Base-by-base conservation (phyloP, 2,797 vertebrate genomes). In the Sebastes nivosus region DNA sequence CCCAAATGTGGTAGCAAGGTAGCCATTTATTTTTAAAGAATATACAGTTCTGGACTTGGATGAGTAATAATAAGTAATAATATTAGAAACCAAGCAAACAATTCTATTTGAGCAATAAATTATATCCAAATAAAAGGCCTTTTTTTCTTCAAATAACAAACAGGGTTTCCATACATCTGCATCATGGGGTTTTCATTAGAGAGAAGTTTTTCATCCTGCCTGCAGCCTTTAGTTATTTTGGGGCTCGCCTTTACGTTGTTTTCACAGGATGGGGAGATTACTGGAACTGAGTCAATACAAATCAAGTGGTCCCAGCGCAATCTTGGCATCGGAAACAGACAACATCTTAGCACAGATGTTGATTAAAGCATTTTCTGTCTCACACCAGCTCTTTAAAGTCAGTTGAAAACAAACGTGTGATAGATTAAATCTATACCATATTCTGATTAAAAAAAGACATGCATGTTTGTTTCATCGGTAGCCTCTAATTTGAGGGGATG, bases 261-360 rank as follows among this genome's bases (percentile, higher is more conserved):
- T 77, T 72, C 2, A 60, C 9, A 1, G 57, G n/a, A 42, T 66
- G 16, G 58, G 16, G 20, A 64, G 20, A 67, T 60, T 57, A 55
- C 36, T 83, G 58, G 67, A 80, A 72, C 46, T 6, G 30, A 80
- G 52, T 72, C 58, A 72, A 73, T 78, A 54, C 72, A 79, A 67
- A 82, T 76, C 27, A 42, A 81, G 38, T 69, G 54, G 24, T 12
- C 20, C 59, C 30, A 25, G 68, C 67, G 36, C 27, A 80, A 55
- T 77, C 61, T 36, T 64, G 13, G 42, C 79, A 72, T 65, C 11
- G 20, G 24, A 57, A 69, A 32, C 59, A 61, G 57, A 73, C 24
- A 27, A 27, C 25, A 29, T 77, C 34, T 79, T 18, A 57, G 46
- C 55, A 4, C 24, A 54, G 61, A 76, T 82, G 61, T 66, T 77